Base-by-base conservation (phyloP, 2,113 vertebrate genomes). In the Willisornis vidua region DNA sequence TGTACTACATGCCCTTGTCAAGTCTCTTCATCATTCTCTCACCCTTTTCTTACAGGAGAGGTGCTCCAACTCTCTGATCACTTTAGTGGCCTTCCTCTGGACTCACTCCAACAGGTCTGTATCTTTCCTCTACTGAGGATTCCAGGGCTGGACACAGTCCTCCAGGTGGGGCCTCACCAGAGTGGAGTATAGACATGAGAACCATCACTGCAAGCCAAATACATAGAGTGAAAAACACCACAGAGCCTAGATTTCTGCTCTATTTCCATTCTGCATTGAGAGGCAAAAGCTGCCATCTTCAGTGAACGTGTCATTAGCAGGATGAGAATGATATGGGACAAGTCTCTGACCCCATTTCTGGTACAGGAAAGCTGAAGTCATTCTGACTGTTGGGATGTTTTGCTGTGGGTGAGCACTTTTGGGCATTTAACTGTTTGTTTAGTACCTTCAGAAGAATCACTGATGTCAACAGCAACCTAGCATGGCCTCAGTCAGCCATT, bases 61-160 rank as follows among this genome's bases (percentile, higher is more conserved):
- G 19, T 12, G 29, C 3, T 73, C 35, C 73, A 59, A 2, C 15
- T 11, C 26, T 24, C 20, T 6, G 12, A 52, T 25, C 24, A 52
- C 9, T 5, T 68, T 23, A 8, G 4, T 63, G 37, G 12, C 41
- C 14, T 12, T 71, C 22, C n/a, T 46, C 52, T 83, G 57, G 61
- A 14, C 20, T 5, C 0, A 0, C 12, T 90, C 70, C 10, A 82
- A 35, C 37, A 78, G 16, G 7, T 35, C 45, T 37, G 1, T 10
- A 14, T 23, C 25, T 33, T 4, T 68, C 19, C 4, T 61, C 5
- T 4, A 1, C 41, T 43, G n/a, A 19, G 45, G 59, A 3, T 10
- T 9, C 17, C 45, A 75, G 52, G 20, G 4, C 49, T 72, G 17
- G 26, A 79, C 0, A 0, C n/a, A 58, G 28, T 0, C 5, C 7